These are phyloP conservation scores for Brachyhypopomus gauderio DNA, from an alignment of 2,113 vertebrate species.

Conservation along the genomic window DNA sequence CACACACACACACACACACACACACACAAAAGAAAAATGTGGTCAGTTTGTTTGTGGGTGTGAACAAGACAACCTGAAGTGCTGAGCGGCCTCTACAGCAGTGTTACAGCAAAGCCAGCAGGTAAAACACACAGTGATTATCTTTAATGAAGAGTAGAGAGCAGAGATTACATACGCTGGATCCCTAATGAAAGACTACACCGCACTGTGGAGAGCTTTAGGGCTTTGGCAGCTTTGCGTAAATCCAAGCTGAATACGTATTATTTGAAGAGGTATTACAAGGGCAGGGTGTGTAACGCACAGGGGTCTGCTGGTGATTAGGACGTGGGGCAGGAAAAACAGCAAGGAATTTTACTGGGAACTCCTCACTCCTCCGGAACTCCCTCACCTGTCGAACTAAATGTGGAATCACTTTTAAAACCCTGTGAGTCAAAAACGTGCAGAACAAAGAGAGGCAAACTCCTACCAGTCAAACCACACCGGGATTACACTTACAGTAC, in stretches of 20 bases:
- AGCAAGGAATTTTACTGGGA: constrained; percentile 70
- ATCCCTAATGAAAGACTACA: constrained; percentile 81
- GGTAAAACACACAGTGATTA: constrained; percentile 80
- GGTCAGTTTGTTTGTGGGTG: constrained; percentile 66
- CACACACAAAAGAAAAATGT: constrained; percentile 49
- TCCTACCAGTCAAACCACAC: background rate
- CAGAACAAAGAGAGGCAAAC: constrained; percentile 1
- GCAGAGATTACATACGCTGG: constrained; percentile 68
- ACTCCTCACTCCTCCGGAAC: constrained; percentile 47
- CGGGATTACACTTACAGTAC: background rate
- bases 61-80: constrained; percentile 77
- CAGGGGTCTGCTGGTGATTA: constrained; percentile 75
- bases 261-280: constrained; percentile 83
- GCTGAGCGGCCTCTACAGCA: constrained; percentile 75
- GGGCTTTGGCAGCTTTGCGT: constrained; percentile 70
- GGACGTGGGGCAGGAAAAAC: constrained; percentile 58
- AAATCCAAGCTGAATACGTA: constrained; percentile 83
- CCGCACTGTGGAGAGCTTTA: constrained; percentile 83
- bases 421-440: background rate
- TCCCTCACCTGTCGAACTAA: constrained; percentile 55
- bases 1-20: too few relatives aligned
- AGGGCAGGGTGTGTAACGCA: constrained; percentile 68
- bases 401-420: constrained; percentile 23
- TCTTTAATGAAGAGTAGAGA: constrained; percentile 82
- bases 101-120: constrained; percentile 78